Evolutionary conservation across 2,113 vertebrate species (phyloP), one percentile per base, ranked within the genome.

Genomic region (Coreoperca whiteheadi): DNA sequence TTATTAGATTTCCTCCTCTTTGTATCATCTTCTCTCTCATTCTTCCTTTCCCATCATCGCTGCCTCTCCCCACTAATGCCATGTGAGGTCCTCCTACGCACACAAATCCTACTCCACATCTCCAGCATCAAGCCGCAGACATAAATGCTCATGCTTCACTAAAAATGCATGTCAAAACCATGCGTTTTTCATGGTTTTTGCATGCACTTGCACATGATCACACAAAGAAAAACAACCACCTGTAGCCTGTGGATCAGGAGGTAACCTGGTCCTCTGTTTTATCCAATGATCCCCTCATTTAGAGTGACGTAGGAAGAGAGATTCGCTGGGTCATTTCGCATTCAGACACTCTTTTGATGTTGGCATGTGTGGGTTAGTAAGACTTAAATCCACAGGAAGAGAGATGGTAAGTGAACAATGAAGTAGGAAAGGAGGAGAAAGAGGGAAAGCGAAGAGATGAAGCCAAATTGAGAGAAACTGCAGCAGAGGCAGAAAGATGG

Each of bases 1-100:
- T 81, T 53, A 65, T 63, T 43, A 6, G 48, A 77, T 77, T 74
- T 88, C 74, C 67, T 71, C 43, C 46, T 75, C 23, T 83, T 14
- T 57, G 8, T 32, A 43, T 87, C 57, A 46, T 60, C 60, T 20
- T 54, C 74, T 78, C 23, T 65, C 54, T 34, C 6, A 11, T 61
- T 77, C 61, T 84, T 68, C 1, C 60, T 20, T 75, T 72, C 16
- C 51, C 53, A 74, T 89, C 76, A 65, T 72, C 68, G 6, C 84
- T 89, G 86, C 86, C 87, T 91, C 89, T 88, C 86, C 83, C 79
- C 53, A 25, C 81, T 82, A 77, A 91, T 90, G 87, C 87, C 90
- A 93, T 90, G 90, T 92, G 88, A 93, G 89, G 85, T 90, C 86
- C 94, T 90, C 94, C 92, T 48, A 93, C 90, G 89, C 93, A 89